Evolutionary conservation across 2,888 invertebrate genomes (phyloP), one percentile per base, ranked within the genome.

Genomic region (Hemistola chrysoprasaria): DNA sequence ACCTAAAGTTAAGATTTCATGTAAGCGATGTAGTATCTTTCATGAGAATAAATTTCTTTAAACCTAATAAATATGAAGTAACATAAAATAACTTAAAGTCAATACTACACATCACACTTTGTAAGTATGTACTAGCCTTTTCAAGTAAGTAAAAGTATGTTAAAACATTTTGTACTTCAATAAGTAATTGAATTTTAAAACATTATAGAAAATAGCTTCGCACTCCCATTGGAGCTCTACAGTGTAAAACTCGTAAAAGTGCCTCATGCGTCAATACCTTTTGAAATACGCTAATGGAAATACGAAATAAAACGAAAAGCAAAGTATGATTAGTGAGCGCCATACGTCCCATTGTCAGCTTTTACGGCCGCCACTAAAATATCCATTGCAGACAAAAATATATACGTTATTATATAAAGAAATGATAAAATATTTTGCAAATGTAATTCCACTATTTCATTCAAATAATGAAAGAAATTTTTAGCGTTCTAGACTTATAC

Each of bases 211-310:
- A 77, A 76, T 72, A 71, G 68, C 71, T 69, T 78, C 71, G 71
- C 76, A 80, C 78, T 78, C 71, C 78, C 66, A 71, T 62, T 65
- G 62, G 65, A 72, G 66, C 71, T 72, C 69, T 67, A 68, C 66
- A 67, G 65, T 68, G 78, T 76, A 71, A 78, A 79, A 82, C 79
- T 82, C 86, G 73, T 87, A 87, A 87, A 87, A 85, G 83, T 82
- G 84, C 80, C 85, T 73, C 86, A 80, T 85, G 81, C 81, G 86
- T 87, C 87, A 87, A 87, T 88, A 87, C 83, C 75, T 86, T 85
- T 83, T 86, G 87, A 86, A 87, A 86, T 87, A 87, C 80, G 83
- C 78, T 87, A 88, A 88, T 87, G 87, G 87, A 88, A 87, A 88
- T 86, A 78, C 78, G 85, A 83, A 86, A 86, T 88, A 88, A 87